Conservation (phyloP, 2,797 vertebrate species). For the Lagodon rhomboides region DNA sequence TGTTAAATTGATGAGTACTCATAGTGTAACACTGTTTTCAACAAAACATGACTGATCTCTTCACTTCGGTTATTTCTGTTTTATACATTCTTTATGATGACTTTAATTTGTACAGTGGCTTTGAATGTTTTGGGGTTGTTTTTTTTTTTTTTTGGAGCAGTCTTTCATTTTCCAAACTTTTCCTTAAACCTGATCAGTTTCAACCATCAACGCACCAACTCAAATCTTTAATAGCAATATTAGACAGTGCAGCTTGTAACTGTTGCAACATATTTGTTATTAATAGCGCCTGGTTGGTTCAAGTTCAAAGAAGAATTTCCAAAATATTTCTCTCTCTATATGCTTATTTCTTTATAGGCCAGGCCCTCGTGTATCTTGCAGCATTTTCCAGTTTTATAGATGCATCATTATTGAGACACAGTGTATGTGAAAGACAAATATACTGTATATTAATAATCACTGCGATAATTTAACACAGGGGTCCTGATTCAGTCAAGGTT, state of each 20-base stretch:
- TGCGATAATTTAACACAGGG: background rate
- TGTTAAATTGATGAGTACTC: background rate
- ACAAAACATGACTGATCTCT: background rate
- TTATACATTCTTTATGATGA: slow-evolving; percentile 39
- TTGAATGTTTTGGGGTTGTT: background rate
- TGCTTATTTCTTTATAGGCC: background rate
- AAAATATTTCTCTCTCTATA: background rate
- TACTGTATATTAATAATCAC: background rate
- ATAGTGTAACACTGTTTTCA: background rate
- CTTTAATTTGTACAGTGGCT: slow-evolving; percentile 8
- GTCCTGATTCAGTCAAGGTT: background rate
- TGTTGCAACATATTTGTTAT: background rate
- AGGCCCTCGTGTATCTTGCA: background rate
- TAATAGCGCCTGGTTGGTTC: background rate
- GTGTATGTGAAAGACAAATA: background rate
- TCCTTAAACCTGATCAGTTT: background rate
- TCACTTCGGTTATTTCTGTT: background rate
- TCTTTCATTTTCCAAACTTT: background rate
- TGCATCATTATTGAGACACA: background rate
- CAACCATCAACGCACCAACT: slow-evolving; percentile 2
- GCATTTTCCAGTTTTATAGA: slow-evolving; percentile 14
- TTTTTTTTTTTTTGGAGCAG: background rate
- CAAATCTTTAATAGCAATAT: slow-evolving; percentile 11
- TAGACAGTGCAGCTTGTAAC: background rate
- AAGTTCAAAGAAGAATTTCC: background rate